These are phyloP conservation scores for Cyanoramphus novaezelandiae DNA, from an alignment of 2,113 vertebrate species.

Conservation along the genomic window DNA sequence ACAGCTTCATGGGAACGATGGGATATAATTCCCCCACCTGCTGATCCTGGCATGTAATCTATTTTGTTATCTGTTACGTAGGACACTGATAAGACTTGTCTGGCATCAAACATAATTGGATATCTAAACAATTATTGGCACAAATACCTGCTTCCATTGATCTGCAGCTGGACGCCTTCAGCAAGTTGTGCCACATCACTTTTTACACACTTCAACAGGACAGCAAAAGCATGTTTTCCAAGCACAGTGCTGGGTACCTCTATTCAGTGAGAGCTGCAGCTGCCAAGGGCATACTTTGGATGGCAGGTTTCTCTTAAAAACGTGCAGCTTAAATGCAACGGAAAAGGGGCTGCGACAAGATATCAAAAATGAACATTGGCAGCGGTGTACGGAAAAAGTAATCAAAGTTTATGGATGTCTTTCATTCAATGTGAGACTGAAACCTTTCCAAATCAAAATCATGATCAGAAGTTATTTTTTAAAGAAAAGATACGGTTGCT, in stretches of 20 bases:
- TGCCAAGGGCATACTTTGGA: background rate
- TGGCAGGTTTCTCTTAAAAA: background rate
- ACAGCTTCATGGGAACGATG: background rate
- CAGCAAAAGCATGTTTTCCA: background rate
- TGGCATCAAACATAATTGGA: background rate
- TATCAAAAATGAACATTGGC: background rate
- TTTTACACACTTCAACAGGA: background rate
- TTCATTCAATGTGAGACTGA: background rate
- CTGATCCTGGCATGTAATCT: background rate
- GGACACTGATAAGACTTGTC: background rate
- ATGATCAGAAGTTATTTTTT: background rate
- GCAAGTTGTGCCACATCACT: background rate
- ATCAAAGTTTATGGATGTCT: background rate
- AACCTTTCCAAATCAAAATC: background rate
- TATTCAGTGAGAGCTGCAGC: background rate
- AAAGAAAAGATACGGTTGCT: background rate
- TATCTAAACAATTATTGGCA: background rate
- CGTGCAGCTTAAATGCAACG: background rate
- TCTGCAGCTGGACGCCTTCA: background rate
- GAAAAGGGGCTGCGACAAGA: background rate
- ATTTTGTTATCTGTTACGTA: background rate
- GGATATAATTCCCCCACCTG: background rate
- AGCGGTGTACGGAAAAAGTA: background rate
- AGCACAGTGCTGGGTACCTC: background rate
- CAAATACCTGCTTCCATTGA: background rate